Base-by-base conservation (phyloP, 2,113 vertebrate species). In the Spea multiplicata region DNA sequence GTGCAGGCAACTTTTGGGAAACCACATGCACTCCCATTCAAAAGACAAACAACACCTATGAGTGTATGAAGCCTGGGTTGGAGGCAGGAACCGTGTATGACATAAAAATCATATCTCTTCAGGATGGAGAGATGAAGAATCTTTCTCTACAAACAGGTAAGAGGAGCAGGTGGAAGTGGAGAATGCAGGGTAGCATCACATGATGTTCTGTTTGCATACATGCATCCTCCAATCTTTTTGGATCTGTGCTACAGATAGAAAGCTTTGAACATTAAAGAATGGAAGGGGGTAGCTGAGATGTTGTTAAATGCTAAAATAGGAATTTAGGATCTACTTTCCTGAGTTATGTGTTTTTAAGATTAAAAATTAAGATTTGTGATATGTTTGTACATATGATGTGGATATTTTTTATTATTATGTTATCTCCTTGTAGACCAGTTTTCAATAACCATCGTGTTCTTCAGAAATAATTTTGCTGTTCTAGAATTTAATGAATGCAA, bases 111-210 rank as follows among this genome's bases (percentile, higher is more conserved):
- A 45, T 79, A 53, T 92, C 95, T 1, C 84, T 85, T 59, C 82
- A 73, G 6, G 91, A 80, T 80, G 75, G 86, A 8, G 84, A 91
- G 78, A 68, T 81, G 3, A 78, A 81, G 12, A 92, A 89, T 76
- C 0, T 95, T 84, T 91, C 91, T 4, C 30, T 94, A 78, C 90
- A 88, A 84, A 99, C 96, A 91, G 92, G 97, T 99, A 91, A 44
- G 84, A 57, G 47, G 14, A 1, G 47, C 84, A 86, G 78, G 83
- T 82, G 81, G 78, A 70, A 17, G 44, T 30, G 46, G 30, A 67
- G 65, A 5, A n/a, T 13, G 4, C 12, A 13, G 1, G 8, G 10
- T 9, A 12, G 4, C 55, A 8, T 13, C 10, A 59, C 6, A 59
- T 13, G 4, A 59, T 13, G 55, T 59, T 59, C 5, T 59, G 55